These are phyloP conservation scores for Meiosimyza decipiens DNA, from an alignment of 2,888 invertebrate genomes.

Conservation along the genomic window DNA sequence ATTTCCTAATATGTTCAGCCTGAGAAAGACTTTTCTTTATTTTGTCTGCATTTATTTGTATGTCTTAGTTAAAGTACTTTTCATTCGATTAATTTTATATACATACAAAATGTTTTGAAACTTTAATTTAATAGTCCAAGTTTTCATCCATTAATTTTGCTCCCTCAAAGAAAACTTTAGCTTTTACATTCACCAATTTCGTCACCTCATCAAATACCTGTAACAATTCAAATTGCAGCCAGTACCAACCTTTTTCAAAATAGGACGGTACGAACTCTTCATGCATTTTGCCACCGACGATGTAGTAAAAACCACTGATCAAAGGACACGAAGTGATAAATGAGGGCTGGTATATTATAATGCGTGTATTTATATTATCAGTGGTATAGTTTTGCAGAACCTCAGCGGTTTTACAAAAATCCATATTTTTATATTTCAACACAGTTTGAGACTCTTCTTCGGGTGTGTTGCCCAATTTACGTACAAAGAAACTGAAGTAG, in stretches of 20 bases:
- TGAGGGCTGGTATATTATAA: slow-evolving; percentile 47
- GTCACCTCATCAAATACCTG: slow-evolving; percentile 56
- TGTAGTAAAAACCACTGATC: slow-evolving; percentile 55
- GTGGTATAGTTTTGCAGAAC: slow-evolving; percentile 49
- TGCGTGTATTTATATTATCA: slow-evolving; percentile 34
- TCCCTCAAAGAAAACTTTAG: background rate
- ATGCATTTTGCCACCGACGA: slow-evolving; percentile 42
- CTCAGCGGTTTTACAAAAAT: slow-evolving; percentile 56
- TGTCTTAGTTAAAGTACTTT: too few species aligned
- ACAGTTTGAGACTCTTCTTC: slow-evolving; percentile 40
- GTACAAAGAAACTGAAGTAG: slow-evolving; percentile 53
- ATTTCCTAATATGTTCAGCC: too few species aligned
- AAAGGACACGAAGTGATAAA: slow-evolving; percentile 56
- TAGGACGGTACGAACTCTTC: slow-evolving; percentile 42
- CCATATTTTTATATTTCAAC: slow-evolving; percentile 51
- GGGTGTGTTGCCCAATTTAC: slow-evolving; percentile 44
- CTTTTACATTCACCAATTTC: slow-evolving; percentile 48
- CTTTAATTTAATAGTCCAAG: too few species aligned
- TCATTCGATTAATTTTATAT: background rate
- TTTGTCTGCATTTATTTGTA: too few species aligned
- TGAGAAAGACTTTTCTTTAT: too few species aligned
- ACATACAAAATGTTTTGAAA: background rate
- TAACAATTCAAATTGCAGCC: slow-evolving; percentile 52
- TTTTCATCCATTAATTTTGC: background rate
- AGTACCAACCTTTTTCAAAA: slow-evolving; percentile 50